Conservation (phyloP, 2,888 invertebrate species). For the Oscheius sp. region DNA sequence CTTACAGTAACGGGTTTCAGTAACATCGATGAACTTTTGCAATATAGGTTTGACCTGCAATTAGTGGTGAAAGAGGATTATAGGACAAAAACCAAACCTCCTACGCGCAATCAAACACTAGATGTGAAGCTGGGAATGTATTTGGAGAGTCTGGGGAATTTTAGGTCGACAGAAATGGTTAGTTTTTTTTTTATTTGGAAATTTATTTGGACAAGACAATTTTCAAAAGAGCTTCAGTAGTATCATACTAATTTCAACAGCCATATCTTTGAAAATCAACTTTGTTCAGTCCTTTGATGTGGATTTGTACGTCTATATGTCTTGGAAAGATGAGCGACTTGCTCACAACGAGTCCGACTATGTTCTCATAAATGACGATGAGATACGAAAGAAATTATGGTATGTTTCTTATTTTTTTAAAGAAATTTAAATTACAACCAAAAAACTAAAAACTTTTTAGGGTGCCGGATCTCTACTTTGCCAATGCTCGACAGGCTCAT, state of each 20-base stretch:
- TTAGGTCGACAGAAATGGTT: constrained; percentile 60
- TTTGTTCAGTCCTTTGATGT: constrained; percentile 66
- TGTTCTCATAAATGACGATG: constrained; percentile 61
- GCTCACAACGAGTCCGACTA: constrained; percentile 58
- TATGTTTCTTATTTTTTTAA: too few relatives aligned
- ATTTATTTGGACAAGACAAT: background rate
- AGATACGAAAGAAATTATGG: constrained; percentile 62
- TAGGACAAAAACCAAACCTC: constrained; percentile 33
- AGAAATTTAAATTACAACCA: background rate
- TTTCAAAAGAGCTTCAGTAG: too few relatives aligned
- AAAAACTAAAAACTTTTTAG: constrained; percentile 33
- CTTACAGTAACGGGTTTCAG: background rate
- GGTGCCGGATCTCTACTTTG: constrained; percentile 67
- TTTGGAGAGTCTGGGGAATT: constrained; percentile 58
- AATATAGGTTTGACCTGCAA: background rate
- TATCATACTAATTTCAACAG: too few relatives aligned
- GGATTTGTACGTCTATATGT: constrained; percentile 64
- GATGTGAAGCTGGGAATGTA: constrained; percentile 58
- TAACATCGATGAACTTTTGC: constrained; percentile 9
- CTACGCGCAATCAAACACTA: constrained; percentile 38
- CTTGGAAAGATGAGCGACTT: constrained; percentile 53
- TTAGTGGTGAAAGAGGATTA: background rate
- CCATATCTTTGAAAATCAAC: background rate
- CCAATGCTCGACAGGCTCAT: constrained; percentile 57
- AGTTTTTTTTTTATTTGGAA: background rate